Evolutionary conservation across 2,888 invertebrate species (phyloP).

Genomic region (Troides oblongomaculatus): DNA sequence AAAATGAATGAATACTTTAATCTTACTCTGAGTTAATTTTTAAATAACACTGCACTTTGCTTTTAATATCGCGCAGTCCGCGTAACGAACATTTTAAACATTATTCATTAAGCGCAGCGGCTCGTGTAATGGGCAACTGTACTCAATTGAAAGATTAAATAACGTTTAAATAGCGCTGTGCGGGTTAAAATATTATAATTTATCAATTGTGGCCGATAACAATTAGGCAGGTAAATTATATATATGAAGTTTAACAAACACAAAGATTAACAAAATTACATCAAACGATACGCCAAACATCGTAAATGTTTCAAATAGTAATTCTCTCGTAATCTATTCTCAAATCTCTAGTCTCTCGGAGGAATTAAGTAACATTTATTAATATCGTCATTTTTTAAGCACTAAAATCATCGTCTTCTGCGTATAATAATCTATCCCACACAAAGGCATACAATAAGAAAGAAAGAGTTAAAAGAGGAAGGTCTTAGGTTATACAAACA

Average conservation of each 20-base stretch:
- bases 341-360: too few relatives aligned
- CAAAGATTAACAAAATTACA: too few relatives aligned
- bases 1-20: not conserved
- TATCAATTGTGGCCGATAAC: conserved; percentile 7
- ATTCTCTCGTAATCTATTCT: too few relatives aligned
- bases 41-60: conserved; percentile 5
- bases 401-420: too few relatives aligned
- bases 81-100: conserved; percentile 7
- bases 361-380: too few relatives aligned
- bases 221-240: not conserved
- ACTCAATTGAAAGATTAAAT: conserved; percentile 25
- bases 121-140: conserved; percentile 12
- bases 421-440: too few relatives aligned
- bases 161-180: conserved; percentile 4
- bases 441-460: too few relatives aligned
- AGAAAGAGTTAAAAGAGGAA: too few relatives aligned
- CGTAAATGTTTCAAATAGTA: too few relatives aligned
- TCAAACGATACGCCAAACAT: too few relatives aligned
- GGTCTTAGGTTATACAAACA: too few relatives aligned
- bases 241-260: not conserved
- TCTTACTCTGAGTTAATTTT: not conserved
- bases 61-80: not conserved
- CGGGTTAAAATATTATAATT: conserved; percentile 13
- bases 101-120: conserved; percentile 17
- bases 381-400: too few relatives aligned